Conservation (phyloP, 2,888 invertebrate species). For the Keiferia lycopersicella region DNA sequence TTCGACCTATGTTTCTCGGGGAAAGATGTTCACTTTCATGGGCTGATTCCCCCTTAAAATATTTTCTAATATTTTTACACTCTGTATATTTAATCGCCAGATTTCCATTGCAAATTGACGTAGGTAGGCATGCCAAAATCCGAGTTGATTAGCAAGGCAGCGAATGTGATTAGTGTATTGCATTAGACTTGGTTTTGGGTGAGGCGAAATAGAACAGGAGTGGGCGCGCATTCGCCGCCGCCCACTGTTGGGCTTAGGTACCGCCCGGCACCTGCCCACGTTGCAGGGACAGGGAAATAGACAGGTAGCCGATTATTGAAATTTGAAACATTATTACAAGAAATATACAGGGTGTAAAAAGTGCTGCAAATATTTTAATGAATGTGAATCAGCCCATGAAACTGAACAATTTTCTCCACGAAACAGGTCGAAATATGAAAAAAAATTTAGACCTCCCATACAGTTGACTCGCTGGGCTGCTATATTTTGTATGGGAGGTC, state of each 20-base stretch:
- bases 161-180: conserved; percentile 3
- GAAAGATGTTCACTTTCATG: no score
- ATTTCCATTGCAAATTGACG: neutral
- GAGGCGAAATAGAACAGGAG: neutral
- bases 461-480: no score
- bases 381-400: no score
- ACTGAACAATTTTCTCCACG: no score
- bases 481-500: no score
- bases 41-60: no score
- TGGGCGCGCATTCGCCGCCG: conserved; percentile 6
- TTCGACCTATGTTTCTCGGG: no score
- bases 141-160: neutral
- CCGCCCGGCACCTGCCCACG: neutral
- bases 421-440: no score
- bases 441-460: no score
- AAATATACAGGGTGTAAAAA: no score
- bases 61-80: no score
- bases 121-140: neutral
- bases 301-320: conserved; percentile 6
- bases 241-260: neutral
- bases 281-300: neutral
- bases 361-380: no score
- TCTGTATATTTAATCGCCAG: neutral
- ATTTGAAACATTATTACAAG: neutral
- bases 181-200: conserved; percentile 2